phyloP scores from a whole-genome alignment of 1,140 invertebrate species.

The Medauroidea extradentata region DNA sequence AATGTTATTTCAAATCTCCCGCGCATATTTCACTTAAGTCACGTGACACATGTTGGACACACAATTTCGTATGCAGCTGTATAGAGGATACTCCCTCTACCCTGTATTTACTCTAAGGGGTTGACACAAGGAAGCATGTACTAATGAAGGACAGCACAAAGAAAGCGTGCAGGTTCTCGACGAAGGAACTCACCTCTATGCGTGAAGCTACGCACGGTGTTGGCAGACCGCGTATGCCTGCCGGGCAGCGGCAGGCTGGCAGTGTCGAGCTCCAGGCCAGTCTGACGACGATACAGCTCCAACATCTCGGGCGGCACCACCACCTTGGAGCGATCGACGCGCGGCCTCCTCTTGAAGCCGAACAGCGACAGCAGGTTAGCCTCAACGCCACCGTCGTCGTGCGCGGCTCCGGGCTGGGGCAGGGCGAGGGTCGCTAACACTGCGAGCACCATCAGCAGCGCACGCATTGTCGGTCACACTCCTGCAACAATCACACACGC shows the following conservation, averaged over 20 bases:
- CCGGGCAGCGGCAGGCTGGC: slow-evolving; percentile 63
- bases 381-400: slow-evolving; percentile 52
- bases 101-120: no score
- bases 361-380: slow-evolving; percentile 66
- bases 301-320: slow-evolving; percentile 73
- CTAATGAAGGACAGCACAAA: no score
- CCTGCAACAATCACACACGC: slow-evolving; percentile 38
- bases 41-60: no score
- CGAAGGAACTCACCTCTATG: slow-evolving; percentile 68
- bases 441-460: slow-evolving; percentile 46
- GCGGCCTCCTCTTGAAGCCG: slow-evolving; percentile 62
- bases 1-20: no score
- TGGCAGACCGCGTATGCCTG: slow-evolving; percentile 62
- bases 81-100: no score
- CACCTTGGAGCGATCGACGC: slow-evolving; percentile 46
- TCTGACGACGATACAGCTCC: slow-evolving; percentile 67
- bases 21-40: no score
- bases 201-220: slow-evolving; percentile 80
- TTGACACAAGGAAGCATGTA: no score
- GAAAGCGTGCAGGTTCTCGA: no score
- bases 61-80: no score
- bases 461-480: slow-evolving; percentile 50
- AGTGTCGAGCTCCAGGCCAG: slow-evolving; percentile 50
- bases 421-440: slow-evolving; percentile 42
- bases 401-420: slow-evolving; percentile 42